These are phyloP conservation scores for Chaetorhynchus papuensis DNA, from an alignment of 2,113 vertebrate species.

Conservation along the genomic window DNA sequence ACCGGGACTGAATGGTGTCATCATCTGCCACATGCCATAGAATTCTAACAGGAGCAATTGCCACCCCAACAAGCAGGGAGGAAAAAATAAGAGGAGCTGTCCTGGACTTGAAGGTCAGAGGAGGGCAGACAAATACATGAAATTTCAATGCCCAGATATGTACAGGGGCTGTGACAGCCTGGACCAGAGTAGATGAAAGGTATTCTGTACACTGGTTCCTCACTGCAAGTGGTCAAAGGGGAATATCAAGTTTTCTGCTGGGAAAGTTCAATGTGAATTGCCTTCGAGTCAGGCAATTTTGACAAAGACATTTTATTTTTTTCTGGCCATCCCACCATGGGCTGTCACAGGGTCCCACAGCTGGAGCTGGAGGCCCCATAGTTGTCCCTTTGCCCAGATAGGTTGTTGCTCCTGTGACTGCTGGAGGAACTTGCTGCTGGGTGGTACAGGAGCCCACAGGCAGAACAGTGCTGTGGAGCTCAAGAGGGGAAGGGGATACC, in stretches of 20 bases:
- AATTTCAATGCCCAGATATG: neutral
- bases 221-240: neutral
- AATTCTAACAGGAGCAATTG: neutral
- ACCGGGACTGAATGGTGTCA: neutral
- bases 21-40: neutral
- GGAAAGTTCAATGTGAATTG: neutral
- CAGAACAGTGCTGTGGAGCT: neutral
- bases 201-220: neutral
- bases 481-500: neutral
- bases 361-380: neutral
- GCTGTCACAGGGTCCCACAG: neutral
- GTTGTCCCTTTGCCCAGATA: neutral
- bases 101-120: neutral
- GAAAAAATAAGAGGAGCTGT: too few relatives aligned
- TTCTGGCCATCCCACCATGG: fast-evolving
- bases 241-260: neutral
- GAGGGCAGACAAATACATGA: neutral
- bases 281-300: neutral
- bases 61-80: neutral
- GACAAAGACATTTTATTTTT: neutral
- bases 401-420: neutral
- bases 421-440: neutral
- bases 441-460: neutral
- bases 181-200: neutral
- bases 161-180: neutral